phyloP scores from a whole-genome alignment of 2,888 invertebrate species.

The Philonicus albiceps region DNA sequence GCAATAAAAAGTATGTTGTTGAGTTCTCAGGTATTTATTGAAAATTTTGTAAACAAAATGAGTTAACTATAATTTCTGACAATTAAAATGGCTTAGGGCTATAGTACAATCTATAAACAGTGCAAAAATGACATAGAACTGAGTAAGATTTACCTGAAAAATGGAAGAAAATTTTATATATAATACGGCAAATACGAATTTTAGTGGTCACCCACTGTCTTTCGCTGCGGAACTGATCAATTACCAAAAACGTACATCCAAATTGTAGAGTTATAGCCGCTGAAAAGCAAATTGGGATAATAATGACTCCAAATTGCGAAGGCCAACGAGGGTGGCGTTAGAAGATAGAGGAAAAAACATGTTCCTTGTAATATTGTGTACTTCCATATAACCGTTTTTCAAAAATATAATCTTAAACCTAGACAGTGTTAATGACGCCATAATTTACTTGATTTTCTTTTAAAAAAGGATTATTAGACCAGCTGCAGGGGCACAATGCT shows the following conservation, averaged over 20 bases:
- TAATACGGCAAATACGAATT: not conserved
- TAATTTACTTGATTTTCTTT: slow-evolving; percentile 8
- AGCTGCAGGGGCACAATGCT: not conserved
- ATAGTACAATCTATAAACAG: not conserved
- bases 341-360: not conserved
- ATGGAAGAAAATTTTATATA: not conserved
- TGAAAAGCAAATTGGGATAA: not conserved
- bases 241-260: not conserved
- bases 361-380: not conserved
- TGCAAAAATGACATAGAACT: not conserved
- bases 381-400: slow-evolving; percentile 35
- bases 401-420: slow-evolving; percentile 29
- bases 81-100: not conserved
- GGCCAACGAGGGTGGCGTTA: not conserved
- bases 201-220: not conserved
- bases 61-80: not conserved
- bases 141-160: not conserved
- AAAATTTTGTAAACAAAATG: not conserved
- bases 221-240: not conserved
- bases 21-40: not conserved
- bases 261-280: not conserved
- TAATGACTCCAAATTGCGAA: not conserved
- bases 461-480: slow-evolving; percentile 1
- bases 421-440: slow-evolving; percentile 14
- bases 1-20: not conserved